Evolutionary conservation across 2,888 invertebrate species (phyloP).

Genomic region (Lasius fuliginosus): DNA sequence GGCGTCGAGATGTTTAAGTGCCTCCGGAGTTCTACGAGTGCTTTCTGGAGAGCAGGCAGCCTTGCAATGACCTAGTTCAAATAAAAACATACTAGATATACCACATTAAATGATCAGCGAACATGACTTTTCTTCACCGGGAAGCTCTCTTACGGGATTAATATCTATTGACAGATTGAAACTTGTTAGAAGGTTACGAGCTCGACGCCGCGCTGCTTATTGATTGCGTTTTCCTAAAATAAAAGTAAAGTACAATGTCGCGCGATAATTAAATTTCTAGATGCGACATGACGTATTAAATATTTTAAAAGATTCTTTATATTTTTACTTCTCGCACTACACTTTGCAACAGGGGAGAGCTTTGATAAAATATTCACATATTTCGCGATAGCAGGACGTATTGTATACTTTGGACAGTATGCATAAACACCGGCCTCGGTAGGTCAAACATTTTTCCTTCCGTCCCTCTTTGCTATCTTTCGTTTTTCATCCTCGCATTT

Average conservation of each 20-base stretch:
- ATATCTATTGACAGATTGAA: slow-evolving; percentile 40
- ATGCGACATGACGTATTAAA: background rate
- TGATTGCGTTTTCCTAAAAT: background rate
- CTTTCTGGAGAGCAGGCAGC: slow-evolving; percentile 65
- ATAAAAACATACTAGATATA: slow-evolving; percentile 74
- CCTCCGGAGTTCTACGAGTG: slow-evolving; percentile 68
- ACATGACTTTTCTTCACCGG: slow-evolving; percentile 40
- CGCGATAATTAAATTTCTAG: slow-evolving; percentile 23
- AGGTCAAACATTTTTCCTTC: slow-evolving; percentile 46
- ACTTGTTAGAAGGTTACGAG: slow-evolving; percentile 29
- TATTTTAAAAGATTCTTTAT: background rate
- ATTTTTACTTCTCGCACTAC: background rate
- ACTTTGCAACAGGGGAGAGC: no score
- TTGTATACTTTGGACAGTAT: background rate
- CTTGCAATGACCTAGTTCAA: slow-evolving; percentile 76
- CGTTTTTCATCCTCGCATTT: slow-evolving; percentile 40
- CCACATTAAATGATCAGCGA: slow-evolving; percentile 53
- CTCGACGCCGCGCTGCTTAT: background rate
- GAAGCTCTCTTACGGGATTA: slow-evolving; percentile 32
- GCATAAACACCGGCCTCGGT: slow-evolving; percentile 19
- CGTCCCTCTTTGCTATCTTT: slow-evolving; percentile 16
- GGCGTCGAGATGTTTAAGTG: slow-evolving; percentile 57
- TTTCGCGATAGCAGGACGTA: background rate
- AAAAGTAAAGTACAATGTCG: background rate
- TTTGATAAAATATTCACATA: slow-evolving; percentile 21